Evolutionary conservation across 2,888 invertebrate species (phyloP).

Genomic region (Corbicula japonica): DNA sequence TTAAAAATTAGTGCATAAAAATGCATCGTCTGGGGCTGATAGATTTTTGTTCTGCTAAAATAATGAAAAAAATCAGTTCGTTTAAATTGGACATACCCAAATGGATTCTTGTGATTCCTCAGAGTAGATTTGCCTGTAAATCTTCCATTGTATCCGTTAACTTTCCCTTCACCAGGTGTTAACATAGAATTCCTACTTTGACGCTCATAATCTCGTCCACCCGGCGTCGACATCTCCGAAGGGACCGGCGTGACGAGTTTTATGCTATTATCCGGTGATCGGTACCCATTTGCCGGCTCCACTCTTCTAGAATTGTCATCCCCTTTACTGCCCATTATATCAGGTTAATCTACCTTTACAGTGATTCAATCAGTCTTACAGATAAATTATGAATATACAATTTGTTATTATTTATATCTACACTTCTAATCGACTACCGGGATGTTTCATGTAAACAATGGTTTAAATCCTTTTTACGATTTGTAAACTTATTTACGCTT

Average conservation of each 20-base stretch:
- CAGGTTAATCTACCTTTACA: not conserved
- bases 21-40: too few relatives aligned
- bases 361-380: not conserved
- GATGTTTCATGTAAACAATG: not conserved
- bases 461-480: not conserved
- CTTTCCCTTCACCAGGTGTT: slow-evolving; percentile 18
- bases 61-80: too few relatives aligned
- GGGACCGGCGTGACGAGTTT: slow-evolving; percentile 38
- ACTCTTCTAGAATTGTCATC: slow-evolving; percentile 3
- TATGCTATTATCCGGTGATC: slow-evolving; percentile 15
- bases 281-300: slow-evolving; percentile 20
- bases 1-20: too few relatives aligned
- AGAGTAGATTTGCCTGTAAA: slow-evolving; percentile 68
- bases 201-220: slow-evolving; percentile 43
- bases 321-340: slow-evolving; percentile 21
- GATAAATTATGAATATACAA: not conserved
- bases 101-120: slow-evolving; percentile 56
- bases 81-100: slow-evolving; percentile 57
- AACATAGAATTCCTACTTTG: slow-evolving; percentile 51
- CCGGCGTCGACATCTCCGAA: slow-evolving; percentile 34
- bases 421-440: not conserved
- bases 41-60: too few relatives aligned
- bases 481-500: not conserved
- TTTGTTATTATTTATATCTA: not conserved
- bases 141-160: slow-evolving; percentile 39